Base-by-base conservation (phyloP, 2,113 vertebrate genomes). In the Myiagra hebetior region DNA sequence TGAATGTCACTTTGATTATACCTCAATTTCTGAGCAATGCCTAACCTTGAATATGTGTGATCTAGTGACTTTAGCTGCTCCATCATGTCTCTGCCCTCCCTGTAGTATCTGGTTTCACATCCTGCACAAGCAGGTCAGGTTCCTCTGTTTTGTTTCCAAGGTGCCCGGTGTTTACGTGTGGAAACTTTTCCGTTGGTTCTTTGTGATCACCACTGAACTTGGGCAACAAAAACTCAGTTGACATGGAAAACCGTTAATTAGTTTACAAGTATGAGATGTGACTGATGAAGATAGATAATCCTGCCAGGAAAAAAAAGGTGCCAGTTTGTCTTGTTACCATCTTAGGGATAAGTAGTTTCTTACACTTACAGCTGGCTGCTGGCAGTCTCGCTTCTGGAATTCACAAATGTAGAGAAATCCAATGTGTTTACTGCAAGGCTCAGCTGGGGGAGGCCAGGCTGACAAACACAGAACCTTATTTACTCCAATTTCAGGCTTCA, bases 401-500 rank as follows among this genome's bases (percentile, higher is more conserved):
- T 55, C 80, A 91, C 80, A 89, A 88, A 92, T 85, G 76, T 63
- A 86, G 55, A 94, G 83, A 97, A 90, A 87, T 93, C 41, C 74
- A 80, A 44, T 65, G 88, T 77, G 69, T 77, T 92, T 93, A 94
- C 81, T 86, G 89, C 42, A 92, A 86, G 50, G 59, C 81, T 74
- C 67, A 87, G 72, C 65, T 80, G 18, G 28, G 24, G 47, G 59
- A 91, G 47, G 13, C 69, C 0, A 0, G 50, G n/a, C 80, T 91
- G 97, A 87, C 89, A 95, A 83, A 75, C 67, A 80, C 77, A 92
- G 73, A 93, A 96, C 89, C 94, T 97, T 78, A 27, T 72, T 60
- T 74, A 11, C 73, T 96, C 84, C 92, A 70, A 93, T 97, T 97
- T 97, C 93, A 97, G 85, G 80, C 89, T 93, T 91, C 93, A 93